Evolutionary conservation across 2,888 invertebrate genomes (phyloP), one percentile per base, ranked within the genome.

Genomic region (Callyntrura sp.): DNA sequence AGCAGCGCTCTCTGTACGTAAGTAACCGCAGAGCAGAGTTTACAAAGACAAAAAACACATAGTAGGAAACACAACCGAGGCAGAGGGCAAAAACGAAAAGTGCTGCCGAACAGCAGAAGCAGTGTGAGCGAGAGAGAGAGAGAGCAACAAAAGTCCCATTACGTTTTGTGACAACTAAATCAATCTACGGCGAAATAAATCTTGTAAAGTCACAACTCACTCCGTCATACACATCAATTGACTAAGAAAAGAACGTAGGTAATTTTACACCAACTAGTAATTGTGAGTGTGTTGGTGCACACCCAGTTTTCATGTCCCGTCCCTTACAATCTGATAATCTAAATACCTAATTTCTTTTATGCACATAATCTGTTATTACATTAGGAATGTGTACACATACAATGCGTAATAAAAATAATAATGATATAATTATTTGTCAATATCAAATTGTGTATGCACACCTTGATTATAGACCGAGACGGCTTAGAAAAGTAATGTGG

Each of bases 101-200:
- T 45, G 45, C 11, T 8, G 11, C 45, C 45, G 48, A 76, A 51
- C n/a, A 11, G 45, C 28, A 60, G 17, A 57, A 3, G 51, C 25
- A 25, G n/a, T n/a, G n/a, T n/a, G n/a, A n/a, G n/a, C n/a, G n/a
- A n/a, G n/a, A n/a, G n/a, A n/a, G n/a, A n/a, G n/a, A n/a, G n/a
- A n/a, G n/a, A n/a, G 8, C 57, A 51, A 12, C 35, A 9, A 35
- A 55, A 79, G 57, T 79, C 78, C 55, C 55, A 79, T 79, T 79
- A 57, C 35, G 1, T 57, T 84, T 76, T 85, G 70, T 87, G 81
- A 87, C 81, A 87, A 81, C 87, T 87, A 81, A 87, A 87, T 87
- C 87, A 87, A 87, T 87, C 87, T 68, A 55, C 25, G n/a, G 28
- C 55, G 55, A 79, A 79, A 79, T 79, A 79, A 79, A 79, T 79